Conservation (phyloP, 1,140 invertebrate genomes). For the Dreissena polymorpha region DNA sequence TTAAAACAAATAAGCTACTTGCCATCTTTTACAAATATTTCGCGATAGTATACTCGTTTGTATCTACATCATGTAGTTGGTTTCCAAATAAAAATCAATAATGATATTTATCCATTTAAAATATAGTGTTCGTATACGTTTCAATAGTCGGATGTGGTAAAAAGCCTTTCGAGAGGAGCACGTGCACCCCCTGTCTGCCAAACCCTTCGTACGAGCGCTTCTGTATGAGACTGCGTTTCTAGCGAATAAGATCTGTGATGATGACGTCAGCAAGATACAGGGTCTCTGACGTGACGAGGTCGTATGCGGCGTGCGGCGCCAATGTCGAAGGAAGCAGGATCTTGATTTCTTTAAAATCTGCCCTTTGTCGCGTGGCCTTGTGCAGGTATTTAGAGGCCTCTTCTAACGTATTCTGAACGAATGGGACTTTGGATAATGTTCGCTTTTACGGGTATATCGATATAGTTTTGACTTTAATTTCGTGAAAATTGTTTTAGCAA, state of each 20-base stretch:
- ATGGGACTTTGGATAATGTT: too few relatives aligned
- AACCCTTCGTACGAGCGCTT: constrained; percentile 15
- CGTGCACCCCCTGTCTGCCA: constrained; percentile 32
- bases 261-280: constrained; percentile 61
- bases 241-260: constrained; percentile 1
- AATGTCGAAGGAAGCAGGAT: constrained; percentile 75
- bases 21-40: too few relatives aligned
- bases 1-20: too few relatives aligned
- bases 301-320: constrained; percentile 36
- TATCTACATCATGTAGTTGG: too few relatives aligned
- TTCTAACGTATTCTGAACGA: constrained; percentile 64
- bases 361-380: constrained; percentile 67
- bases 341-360: constrained; percentile 75
- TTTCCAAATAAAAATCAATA: too few relatives aligned
- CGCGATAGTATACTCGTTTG: too few relatives aligned
- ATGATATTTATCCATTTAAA: too few relatives aligned
- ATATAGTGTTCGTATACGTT: not conserved
- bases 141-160: not conserved
- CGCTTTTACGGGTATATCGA: too few relatives aligned
- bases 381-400: constrained; percentile 67
- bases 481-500: too few relatives aligned
- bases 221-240: not conserved
- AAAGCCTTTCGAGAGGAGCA: constrained; percentile 20
- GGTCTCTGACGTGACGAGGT: constrained; percentile 46
- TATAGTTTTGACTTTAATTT: too few relatives aligned